Conservation (phyloP, 1,140 invertebrate genomes). For the Eriocheir sinensis region DNA sequence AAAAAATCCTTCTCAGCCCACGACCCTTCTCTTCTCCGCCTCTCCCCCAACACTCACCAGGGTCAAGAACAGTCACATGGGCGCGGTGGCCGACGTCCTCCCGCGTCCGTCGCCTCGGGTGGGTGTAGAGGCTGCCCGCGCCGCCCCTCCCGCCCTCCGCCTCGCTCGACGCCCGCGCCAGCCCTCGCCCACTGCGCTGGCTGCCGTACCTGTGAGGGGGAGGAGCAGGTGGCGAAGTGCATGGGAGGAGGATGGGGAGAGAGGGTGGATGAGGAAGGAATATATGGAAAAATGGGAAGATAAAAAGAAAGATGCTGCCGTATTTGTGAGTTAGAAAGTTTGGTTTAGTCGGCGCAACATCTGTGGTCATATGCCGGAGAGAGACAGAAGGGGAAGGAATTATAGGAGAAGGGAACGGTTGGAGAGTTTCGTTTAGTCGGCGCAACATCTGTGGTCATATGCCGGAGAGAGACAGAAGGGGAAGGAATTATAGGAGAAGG, state of each 20-base stretch:
- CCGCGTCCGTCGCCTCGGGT: constrained; percentile 54
- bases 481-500: no score
- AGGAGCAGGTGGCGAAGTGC: background rate
- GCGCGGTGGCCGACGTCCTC: constrained; percentile 64
- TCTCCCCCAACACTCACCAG: constrained; percentile 34
- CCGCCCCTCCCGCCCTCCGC: constrained; percentile 46
- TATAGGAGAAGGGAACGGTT: no score
- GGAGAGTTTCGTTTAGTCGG: no score
- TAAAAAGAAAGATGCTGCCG: no score
- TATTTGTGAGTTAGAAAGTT: no score
- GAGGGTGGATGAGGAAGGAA: no score
- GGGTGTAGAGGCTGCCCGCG: constrained; percentile 48
- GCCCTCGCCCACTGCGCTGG: background rate
- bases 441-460: no score
- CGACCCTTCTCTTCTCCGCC: background rate
- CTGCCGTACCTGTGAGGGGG: constrained; percentile 45
- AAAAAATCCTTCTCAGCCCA: background rate
- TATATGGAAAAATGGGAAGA: no score
- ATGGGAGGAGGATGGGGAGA: background rate
- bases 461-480: no score
- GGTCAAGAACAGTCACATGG: constrained; percentile 64
- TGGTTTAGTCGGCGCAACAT: no score
- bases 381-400: no score
- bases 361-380: no score
- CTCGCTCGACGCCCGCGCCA: constrained; percentile 48